Base-by-base conservation (phyloP, 2,888 invertebrate genomes). In the Siphonodentalium dalli region DNA sequence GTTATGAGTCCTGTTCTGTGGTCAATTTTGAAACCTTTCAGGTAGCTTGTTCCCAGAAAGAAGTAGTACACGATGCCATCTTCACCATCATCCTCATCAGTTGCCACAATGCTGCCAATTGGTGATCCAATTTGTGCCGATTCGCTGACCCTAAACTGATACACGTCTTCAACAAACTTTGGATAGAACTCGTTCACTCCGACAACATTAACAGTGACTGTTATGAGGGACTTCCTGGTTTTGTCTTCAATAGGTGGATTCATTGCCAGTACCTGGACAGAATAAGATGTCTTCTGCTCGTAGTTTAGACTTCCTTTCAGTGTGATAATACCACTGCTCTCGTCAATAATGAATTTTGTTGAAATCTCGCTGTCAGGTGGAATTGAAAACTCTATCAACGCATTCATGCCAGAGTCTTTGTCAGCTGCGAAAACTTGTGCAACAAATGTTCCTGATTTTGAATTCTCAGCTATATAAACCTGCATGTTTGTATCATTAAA, bases 1-100 rank as follows among this genome's bases (percentile, higher is more conserved):
- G 88, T 87, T 57, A 96, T 90, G 0, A 89, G 87, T 1, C 95
- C 96, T 0, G 89, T 90, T 73, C 90, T 89, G 0, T 68, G 66
- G 73, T 92, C 90, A 34, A 96, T 90, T 27, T 87, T 87, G 76
- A 96, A 96, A 0, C 95, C 95, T 72, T 89, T 88, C 69, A 93
- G 91, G 75, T 94, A 94, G 74, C 94, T 94, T 0, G 92, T 91
- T 2, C 94, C 94, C 2, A 95, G 92, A 66, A 96, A 87, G n/a
- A 94, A 85, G 75, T 94, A 96, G 76, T 90, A 93, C 8, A 95
- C 90, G 23, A 72, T 56, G 1, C 77, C 75, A 57, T 76, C 78
- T 21, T 61, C 58, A 0, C 79, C 79, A 21, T 61, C 41, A 51
- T 79, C 79, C 5, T 56, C 31, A 41, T 79, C 79, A 7, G 64